Conservation (phyloP, 92 coral and sea anemone genomes). For the Montipora capitata region DNA sequence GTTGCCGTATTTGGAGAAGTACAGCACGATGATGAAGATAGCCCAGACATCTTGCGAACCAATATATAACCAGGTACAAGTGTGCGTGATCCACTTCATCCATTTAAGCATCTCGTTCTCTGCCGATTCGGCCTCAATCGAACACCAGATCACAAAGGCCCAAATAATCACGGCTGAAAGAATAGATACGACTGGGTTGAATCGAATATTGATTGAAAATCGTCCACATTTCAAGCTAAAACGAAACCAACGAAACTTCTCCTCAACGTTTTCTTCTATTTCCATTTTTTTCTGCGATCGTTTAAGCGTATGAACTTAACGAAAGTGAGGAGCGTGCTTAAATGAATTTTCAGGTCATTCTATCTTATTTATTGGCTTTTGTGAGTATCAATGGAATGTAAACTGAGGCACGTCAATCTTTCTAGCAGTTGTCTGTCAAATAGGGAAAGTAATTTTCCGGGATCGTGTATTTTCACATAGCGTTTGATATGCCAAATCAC, state of each 20-base stretch:
- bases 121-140: conserved; percentile 70
- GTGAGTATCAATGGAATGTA: not conserved
- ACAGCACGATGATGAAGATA: conserved; percentile 85
- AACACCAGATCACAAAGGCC: conserved; percentile 89
- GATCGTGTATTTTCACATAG: conserved; percentile 35
- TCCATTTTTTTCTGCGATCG: not conserved
- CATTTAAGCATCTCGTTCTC: conserved; percentile 63
- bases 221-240: conserved; percentile 24
- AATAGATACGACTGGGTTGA: conserved; percentile 86
- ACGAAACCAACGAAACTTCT: conserved; percentile 36
- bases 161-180: conserved; percentile 85
- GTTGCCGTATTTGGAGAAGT: conserved; percentile 89
- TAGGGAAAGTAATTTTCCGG: conserved; percentile 5
- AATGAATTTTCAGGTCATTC: not conserved
- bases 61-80: conserved; percentile 94
- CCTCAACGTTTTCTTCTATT: conserved; percentile 17
- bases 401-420: conserved; percentile 3
- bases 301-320: too few species aligned
- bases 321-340: too few species aligned
- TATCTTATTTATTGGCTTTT: not conserved
- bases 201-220: conserved; percentile 15
- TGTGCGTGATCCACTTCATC: conserved; percentile 83
- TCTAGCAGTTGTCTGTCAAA: not conserved
- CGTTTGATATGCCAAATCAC: not conserved
- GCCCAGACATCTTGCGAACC: conserved; percentile 93